Conservation (phyloP, 2,888 invertebrate genomes). For the Timema cristinae region DNA sequence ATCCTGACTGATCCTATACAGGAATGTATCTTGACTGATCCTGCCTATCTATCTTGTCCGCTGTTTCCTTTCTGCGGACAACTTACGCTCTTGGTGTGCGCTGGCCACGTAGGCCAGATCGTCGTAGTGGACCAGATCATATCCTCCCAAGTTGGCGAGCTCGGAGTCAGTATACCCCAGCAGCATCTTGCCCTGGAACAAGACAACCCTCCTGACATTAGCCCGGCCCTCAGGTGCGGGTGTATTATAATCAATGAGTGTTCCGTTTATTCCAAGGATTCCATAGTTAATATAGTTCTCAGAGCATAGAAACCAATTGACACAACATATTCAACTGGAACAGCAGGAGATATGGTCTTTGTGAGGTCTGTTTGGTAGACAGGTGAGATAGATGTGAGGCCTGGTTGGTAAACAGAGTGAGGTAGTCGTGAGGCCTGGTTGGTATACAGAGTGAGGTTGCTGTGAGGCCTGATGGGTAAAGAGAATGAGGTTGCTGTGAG, state of each 20-base stretch:
- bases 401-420: too few relatives aligned
- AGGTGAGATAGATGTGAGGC: too few relatives aligned
- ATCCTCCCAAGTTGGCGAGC: slow-evolving; percentile 89
- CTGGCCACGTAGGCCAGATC: slow-evolving; percentile 96
- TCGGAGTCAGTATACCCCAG: slow-evolving; percentile 92
- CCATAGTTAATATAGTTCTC: too few relatives aligned
- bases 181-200: slow-evolving; percentile 83
- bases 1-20: too few relatives aligned
- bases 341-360: too few relatives aligned
- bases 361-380: too few relatives aligned
- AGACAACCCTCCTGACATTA: slow-evolving; percentile 16
- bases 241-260: not conserved
- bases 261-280: not conserved
- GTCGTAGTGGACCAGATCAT: slow-evolving; percentile 96
- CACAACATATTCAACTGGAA: not conserved
- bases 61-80: slow-evolving; percentile 22
- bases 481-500: too few relatives aligned
- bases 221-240: not conserved
- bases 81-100: slow-evolving; percentile 98
- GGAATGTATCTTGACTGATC: too few relatives aligned
- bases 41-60: too few relatives aligned
- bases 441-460: too few relatives aligned
- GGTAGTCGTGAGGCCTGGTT: too few relatives aligned
- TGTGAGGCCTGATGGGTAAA: too few relatives aligned
- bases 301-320: not conserved